Evolutionary conservation across 1,140 invertebrate genomes (phyloP), one percentile per base, ranked within the genome.

Genomic region (Trachelipus rathkii): DNA sequence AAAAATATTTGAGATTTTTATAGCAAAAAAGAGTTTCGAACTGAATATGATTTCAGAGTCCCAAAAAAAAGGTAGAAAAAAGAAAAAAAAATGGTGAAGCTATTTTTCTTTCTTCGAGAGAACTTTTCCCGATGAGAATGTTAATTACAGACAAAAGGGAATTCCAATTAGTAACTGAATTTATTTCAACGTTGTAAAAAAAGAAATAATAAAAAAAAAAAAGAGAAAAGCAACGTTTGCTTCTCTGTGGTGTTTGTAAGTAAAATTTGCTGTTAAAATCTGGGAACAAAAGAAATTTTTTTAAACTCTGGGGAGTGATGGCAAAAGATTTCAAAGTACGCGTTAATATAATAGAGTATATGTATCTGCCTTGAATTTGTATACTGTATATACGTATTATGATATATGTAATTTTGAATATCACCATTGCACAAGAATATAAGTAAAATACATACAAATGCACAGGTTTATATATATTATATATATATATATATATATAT

Each of bases 221-320:
- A 33, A 33, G 33, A 33, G 1, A 33, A 33, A 76, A 78, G 75
- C 75, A 78, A 75, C 66, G 71, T 76, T 75, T 78, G 75, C 77
- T 78, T 78, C 73, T 75, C 71, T 78, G 74, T 78, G 77, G 75
- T 78, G 77, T 73, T 74, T 71, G 44, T 78, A 78, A 78, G 77
- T 78, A 78, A 75, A 78, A 78, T 76, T 66, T 74, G 73, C 77
- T 78, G 77, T 78, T 75, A 74, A 78, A 78, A 78, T 78, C 75
- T 74, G 71, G 46, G 74, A 78, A 78, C 75, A 73, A 78, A 78
- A 78, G 44, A 74, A 69, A 45, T 71, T 73, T 78, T 75, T 78
- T 43, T 74, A 70, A 46, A 72, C 21, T 10, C n/a, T n/a, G 21
- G 44, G 70, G 43, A 23, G 44, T n/a, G 72, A 74, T 74, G 74